phyloP scores from a whole-genome alignment of 2,888 invertebrate genomes.

The Peribatodes rhomboidaria region DNA sequence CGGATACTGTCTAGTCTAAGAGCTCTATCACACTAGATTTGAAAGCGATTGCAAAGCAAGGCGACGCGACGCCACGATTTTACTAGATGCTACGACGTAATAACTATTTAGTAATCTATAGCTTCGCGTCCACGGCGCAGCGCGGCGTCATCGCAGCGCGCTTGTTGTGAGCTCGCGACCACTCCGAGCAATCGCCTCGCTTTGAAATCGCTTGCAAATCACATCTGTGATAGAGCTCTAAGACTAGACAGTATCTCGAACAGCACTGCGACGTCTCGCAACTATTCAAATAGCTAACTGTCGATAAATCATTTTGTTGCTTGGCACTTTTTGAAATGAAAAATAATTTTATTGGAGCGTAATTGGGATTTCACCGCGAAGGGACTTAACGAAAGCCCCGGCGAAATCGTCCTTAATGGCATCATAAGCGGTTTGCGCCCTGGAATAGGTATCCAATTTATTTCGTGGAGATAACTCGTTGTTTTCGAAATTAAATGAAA shows the following conservation, averaged over 20 bases:
- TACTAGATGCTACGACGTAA: too few relatives aligned
- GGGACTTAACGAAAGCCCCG: constrained; percentile 58
- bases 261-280: background rate
- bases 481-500: constrained; percentile 62
- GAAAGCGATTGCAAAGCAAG: too few relatives aligned
- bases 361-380: constrained; percentile 56
- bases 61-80: too few relatives aligned
- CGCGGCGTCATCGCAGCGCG: too few relatives aligned
- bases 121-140: too few relatives aligned
- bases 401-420: constrained; percentile 62
- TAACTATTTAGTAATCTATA: too few relatives aligned
- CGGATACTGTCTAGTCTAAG: background rate
- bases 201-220: too few relatives aligned
- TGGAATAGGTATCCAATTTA: constrained; percentile 62
- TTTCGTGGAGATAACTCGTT: constrained; percentile 65
- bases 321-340: constrained; percentile 49
- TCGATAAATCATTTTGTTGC: constrained; percentile 11
- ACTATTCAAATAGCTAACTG: constrained; percentile 13
- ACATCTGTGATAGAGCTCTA: too few relatives aligned
- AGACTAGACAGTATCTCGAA: too few relatives aligned
- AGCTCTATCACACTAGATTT: too few relatives aligned
- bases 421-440: constrained; percentile 66
- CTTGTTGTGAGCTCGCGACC: too few relatives aligned
- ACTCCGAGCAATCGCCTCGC: too few relatives aligned
- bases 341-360: constrained; percentile 59